Conservation (phyloP, 2,888 invertebrate species). For the Chrysotoxum bicinctum region DNA sequence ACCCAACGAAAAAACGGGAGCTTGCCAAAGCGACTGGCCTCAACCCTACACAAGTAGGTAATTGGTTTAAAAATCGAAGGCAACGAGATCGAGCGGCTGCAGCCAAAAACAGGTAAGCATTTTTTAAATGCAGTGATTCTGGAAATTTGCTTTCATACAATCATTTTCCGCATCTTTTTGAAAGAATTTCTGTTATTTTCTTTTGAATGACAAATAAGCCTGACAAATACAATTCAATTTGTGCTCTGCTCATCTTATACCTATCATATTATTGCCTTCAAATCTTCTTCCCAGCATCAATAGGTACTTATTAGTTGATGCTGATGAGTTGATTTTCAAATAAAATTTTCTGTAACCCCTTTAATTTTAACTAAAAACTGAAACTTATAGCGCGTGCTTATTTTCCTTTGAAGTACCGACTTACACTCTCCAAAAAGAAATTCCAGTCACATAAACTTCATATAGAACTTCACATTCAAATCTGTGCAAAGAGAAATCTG, state of each 20-base stretch:
- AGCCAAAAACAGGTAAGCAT: conserved; percentile 95
- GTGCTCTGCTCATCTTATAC: too few species aligned
- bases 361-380: not conserved
- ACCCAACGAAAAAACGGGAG: conserved; percentile 95
- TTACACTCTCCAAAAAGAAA: not conserved
- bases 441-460: not conserved
- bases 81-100: conserved; percentile 95
- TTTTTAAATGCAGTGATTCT: too few species aligned
- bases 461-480: conserved; percentile 31
- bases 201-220: too few species aligned
- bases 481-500: conserved; percentile 40
- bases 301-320: too few species aligned
- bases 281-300: too few species aligned
- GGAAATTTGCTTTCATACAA: too few species aligned
- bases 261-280: too few species aligned
- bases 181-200: too few species aligned
- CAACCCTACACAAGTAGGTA: conserved; percentile 96
- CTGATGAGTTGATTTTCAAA: too few species aligned
- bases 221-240: too few species aligned
- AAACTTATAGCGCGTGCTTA: conserved; percentile 45
- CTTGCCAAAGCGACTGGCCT: conserved; percentile 94
- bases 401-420: conserved; percentile 24
- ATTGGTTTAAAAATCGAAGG: conserved; percentile 95
- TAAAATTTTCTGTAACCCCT: not conserved
- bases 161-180: too few species aligned